Base-by-base conservation (phyloP, 1,140 invertebrate species). In the Vanessa tameamea region DNA sequence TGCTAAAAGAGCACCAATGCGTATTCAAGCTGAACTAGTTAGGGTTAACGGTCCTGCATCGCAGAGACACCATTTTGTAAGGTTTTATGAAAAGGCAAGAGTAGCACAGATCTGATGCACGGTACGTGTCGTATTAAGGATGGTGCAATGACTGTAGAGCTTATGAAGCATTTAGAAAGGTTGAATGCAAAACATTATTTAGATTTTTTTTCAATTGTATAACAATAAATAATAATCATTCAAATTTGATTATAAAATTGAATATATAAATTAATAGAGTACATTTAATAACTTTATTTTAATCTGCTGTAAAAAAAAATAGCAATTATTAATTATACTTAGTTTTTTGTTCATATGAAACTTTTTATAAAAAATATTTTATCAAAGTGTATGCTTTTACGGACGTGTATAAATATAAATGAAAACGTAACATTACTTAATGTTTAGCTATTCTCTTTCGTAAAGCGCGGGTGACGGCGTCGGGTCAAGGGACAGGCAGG, bases 11-110 rank as follows among this genome's bases (percentile, higher is more conserved):
- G 65, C 57, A 70, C 68, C 51, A 67, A 73, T 69, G 57, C 66
- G 66, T 69, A 74, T 74, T 57, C 72, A 61, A 69, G 61, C 37
- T 68, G 69, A 75, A 75, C 73, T 75, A 75, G 73, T 75, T 71
- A 64, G 73, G 20, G 57, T 69, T 69, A 76, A 73, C 68, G 77
- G 64, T 78, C 23, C 69, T 51, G 55, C 63, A 53, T 59, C 48
- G 8, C 13, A 64, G 64, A 75, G 53, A 75, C 57, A 64, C 64
- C 51, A 64, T 71, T 75, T 66, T 72, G 47, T 26, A 26, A 65
- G 73, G 20, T 47, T 65, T 72, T 65, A 57, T 66, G 57, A 68
- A 68, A 73, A 73, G 47, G 65, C 16, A 53, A 14, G 48, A 53
- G 51, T 59, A 13, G 55, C 20, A 26, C 55, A 20, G 20, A 59